These are phyloP conservation scores for Andrena marginata DNA, from an alignment of 2,888 invertebrate genomes.

Conservation along the genomic window DNA sequence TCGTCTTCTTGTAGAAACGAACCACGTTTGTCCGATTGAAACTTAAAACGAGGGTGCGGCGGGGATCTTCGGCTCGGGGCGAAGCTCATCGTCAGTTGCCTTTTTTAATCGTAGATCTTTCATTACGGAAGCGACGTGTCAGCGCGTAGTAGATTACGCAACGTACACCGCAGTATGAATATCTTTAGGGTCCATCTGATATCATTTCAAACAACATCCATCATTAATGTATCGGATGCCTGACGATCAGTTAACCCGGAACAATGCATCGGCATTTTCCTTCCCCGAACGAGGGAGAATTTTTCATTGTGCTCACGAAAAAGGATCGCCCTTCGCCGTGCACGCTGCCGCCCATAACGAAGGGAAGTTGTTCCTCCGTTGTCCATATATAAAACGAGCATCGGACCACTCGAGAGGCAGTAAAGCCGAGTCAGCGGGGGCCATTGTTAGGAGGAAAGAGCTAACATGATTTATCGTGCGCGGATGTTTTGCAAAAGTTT, in stretches of 20 bases:
- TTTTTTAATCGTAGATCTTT: no score
- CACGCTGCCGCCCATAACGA: constrained; percentile 16
- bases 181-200: not conserved
- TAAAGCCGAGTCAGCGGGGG: constrained; percentile 60
- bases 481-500: constrained; percentile 64
- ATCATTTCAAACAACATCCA: constrained; percentile 19
- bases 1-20: no score
- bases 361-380: constrained; percentile 20
- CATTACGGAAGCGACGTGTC: no score
- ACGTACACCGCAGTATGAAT: not conserved
- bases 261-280: constrained; percentile 45
- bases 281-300: constrained; percentile 5
- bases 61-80: no score
- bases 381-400: constrained; percentile 43
- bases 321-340: constrained; percentile 21
- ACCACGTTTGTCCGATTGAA: no score
- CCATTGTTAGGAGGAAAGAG: constrained; percentile 54
- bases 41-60: no score
- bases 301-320: constrained; percentile 43
- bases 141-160: no score
- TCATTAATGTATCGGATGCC: constrained; percentile 16
- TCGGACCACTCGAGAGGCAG: constrained; percentile 42
- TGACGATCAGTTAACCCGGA: constrained; percentile 27
- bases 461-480: constrained; percentile 66
- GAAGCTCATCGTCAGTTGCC: no score